Evolutionary conservation across 2,113 vertebrate species (phyloP).

Genomic region (Phylloscopus trochiloides): DNA sequence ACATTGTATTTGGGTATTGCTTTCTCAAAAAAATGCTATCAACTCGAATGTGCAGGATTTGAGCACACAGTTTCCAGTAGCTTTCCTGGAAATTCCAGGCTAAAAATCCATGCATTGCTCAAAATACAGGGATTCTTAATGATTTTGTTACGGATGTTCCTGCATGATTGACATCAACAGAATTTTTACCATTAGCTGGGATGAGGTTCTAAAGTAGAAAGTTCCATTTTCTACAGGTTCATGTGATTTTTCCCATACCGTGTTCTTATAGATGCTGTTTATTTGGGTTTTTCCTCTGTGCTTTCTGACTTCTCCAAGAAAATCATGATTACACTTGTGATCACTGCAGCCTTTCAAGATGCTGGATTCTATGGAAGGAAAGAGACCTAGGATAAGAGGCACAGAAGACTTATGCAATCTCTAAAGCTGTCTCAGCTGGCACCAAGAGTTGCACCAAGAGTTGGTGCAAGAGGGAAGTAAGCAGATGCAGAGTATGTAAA

Average conservation of each 20-base stretch:
- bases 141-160: not conserved
- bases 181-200: not conserved
- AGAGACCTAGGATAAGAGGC: not conserved
- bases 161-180: not conserved
- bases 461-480: not conserved
- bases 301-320: not conserved
- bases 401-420: not conserved
- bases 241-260: not conserved
- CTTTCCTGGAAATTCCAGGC: not conserved
- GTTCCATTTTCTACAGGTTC: not conserved
- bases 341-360: not conserved
- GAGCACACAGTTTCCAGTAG: not conserved
- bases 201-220: not conserved
- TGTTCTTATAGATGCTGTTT: not conserved
- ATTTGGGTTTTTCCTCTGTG: not conserved
- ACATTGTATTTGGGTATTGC: not conserved
- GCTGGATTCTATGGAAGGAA: not conserved
- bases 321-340: not conserved
- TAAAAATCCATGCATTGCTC: not conserved
- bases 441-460: accelerated
- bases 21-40: not conserved
- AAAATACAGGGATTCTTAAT: not conserved
- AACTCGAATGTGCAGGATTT: not conserved
- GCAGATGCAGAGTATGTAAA: not conserved
- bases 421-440: not conserved